Evolutionary conservation across 2,888 invertebrate genomes (phyloP), one percentile per base, ranked within the genome.

Genomic region (Spilosoma lubricipeda): DNA sequence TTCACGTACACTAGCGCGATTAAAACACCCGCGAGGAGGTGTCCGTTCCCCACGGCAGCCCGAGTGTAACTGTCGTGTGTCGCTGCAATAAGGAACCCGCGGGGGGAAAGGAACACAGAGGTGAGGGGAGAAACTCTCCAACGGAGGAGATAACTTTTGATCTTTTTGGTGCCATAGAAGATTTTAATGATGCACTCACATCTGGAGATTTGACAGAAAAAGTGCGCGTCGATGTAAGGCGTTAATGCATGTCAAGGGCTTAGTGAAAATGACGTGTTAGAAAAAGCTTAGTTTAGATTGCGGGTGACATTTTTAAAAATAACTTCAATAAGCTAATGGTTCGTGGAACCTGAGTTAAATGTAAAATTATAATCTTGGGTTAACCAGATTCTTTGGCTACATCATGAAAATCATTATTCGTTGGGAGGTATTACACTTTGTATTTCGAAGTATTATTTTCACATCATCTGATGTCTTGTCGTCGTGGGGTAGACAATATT

Each of bases 241-340:
- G 95, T 95, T 94, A 95, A 95, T 95, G 93, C 95, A 93, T 95
- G 94, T 95, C 93, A 93, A 94, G 93, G 93, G 93, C 93, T 94
- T 88, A 90, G 89, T 90, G 81, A 89, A 91, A 93, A 93, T 90
- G 92, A 93, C 88, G 93, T 94, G 94, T 91, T 90, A 94, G 92
- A 94, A 94, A 93, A 94, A 93, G 89, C 88, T 84, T 83, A 87
- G 82, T 85, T 83, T 87, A 88, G 90, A 91, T 93, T 92, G 94
- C 92, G 94, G 93, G 94, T 95, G 95, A 95, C 93, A 94, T 92
- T 90, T 92, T 91, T 92, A 93, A 91, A 95, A 92, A 95, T 94
- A 94, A 87, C 86, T 77, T 78, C 83, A 78, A 83, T 88, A 90
- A 87, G 90, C 88, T 89, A 88, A 89, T 86, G 78, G 81, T 81